A percentile compares a stretch with the other conserved stretches of the same genome.
phyloP scores from a whole-genome alignment of 2,888 invertebrate species.

The Tetropium fuscum region DNA sequence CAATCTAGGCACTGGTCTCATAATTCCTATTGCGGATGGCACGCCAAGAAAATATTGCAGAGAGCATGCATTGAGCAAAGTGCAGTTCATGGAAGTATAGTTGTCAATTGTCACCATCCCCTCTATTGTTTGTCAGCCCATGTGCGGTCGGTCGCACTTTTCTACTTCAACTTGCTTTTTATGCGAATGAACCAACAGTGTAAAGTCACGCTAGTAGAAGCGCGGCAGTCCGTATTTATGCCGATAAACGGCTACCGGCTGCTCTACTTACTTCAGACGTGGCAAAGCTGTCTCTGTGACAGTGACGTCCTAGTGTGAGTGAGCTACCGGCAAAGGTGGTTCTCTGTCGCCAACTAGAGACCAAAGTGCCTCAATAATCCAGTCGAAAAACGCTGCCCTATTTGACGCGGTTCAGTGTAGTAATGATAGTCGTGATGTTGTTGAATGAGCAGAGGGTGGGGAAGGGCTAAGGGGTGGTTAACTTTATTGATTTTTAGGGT shows the following conservation, averaged over 20 bases:
- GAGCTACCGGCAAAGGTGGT: conserved; percentile 40
- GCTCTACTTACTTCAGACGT: conserved; percentile 62
- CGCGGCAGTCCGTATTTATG: conserved; percentile 51
- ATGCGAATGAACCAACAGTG: conserved; percentile 60
- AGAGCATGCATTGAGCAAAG: conserved; percentile 11
- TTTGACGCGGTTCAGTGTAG: conserved; percentile 57
- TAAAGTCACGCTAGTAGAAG: conserved; percentile 57
- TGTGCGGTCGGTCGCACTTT: conserved; percentile 61
- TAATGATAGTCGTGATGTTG: conserved; percentile 62
- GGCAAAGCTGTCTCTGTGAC: conserved; percentile 56
- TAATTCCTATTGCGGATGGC: too few relatives aligned
- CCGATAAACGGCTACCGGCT: conserved; percentile 58
- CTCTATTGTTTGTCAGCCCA: conserved; percentile 59
- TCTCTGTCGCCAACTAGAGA: conserved; percentile 25
- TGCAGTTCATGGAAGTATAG: conserved; percentile 22
- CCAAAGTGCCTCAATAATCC: conserved; percentile 22
- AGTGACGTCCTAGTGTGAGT: conserved; percentile 55
- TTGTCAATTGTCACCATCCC: conserved; percentile 51
- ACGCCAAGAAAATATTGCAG: not conserved
- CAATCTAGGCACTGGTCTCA: too few relatives aligned
- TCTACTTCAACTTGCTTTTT: conserved; percentile 59
- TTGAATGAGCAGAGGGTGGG: conserved; percentile 65
- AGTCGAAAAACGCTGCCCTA: conserved; percentile 42
- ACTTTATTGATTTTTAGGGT: conserved; percentile 76
- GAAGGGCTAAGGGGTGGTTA: conserved; percentile 67